Conservation (phyloP, 2,888 invertebrate genomes). For the Camptogramma bilineatum region DNA sequence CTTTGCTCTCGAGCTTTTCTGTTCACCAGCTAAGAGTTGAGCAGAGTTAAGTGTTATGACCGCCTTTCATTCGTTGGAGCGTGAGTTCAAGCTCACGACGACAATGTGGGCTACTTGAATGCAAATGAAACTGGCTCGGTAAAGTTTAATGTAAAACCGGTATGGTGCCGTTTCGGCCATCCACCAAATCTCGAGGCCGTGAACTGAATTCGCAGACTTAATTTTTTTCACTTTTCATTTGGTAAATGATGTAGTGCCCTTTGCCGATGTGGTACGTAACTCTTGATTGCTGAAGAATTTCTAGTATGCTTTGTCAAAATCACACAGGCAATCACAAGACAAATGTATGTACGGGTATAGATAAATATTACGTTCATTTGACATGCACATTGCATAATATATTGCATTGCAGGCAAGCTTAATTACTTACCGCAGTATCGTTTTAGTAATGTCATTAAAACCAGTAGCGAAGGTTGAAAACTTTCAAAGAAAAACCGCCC, state of each 20-base stretch:
- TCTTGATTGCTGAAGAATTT: background rate
- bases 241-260: slow-evolving; percentile 4
- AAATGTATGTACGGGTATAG: background rate
- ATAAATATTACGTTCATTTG: background rate
- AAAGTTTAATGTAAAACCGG: slow-evolving; percentile 28
- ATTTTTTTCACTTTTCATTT: background rate
- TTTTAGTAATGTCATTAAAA: slow-evolving; percentile 15
- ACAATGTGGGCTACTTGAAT: slow-evolving; percentile 12
- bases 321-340: background rate
- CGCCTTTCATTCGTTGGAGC: slow-evolving; percentile 13
- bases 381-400: slow-evolving; percentile 11
- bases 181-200: slow-evolving; percentile 8
- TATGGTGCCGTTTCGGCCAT: slow-evolving; percentile 19
- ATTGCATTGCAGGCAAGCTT: slow-evolving; percentile 23
- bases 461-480: slow-evolving; percentile 23
- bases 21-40: slow-evolving; percentile 3
- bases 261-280: background rate
- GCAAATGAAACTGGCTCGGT: slow-evolving; percentile 26
- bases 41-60: slow-evolving; percentile 5
- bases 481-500: slow-evolving; percentile 25
- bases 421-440: slow-evolving; percentile 20
- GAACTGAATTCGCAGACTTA: slow-evolving; percentile 6
- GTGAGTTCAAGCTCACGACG: slow-evolving; percentile 17
- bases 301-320: background rate
- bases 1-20: slow-evolving; percentile 11